These are phyloP conservation scores for Homarus gammarus DNA, from an alignment of 2,888 invertebrate species.

Conservation along the genomic window DNA sequence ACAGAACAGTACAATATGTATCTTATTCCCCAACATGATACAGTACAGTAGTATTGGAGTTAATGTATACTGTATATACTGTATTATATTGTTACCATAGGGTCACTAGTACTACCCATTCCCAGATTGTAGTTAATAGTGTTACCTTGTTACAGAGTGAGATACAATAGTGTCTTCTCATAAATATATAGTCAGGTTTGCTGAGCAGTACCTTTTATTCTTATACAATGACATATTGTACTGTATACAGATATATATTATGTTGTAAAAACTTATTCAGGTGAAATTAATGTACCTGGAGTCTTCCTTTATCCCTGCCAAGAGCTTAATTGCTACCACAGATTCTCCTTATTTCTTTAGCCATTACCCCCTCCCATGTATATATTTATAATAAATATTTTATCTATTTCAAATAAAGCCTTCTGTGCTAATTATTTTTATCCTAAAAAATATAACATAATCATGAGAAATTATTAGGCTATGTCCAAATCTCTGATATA, in stretches of 20 bases:
- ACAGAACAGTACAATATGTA: too few species aligned
- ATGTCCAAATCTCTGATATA: not conserved
- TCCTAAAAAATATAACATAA: not conserved
- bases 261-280: not conserved
- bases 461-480: too few species aligned
- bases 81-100: not conserved
- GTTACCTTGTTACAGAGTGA: not conserved
- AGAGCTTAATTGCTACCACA: conserved; percentile 19
- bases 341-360: not conserved
- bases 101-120: not conserved
- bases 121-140: not conserved
- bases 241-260: conserved; percentile 16
- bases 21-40: too few species aligned
- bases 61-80: too few species aligned
- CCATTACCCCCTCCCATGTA: conserved; percentile 26
- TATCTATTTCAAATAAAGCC: conserved; percentile 19
- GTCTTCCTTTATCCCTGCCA: conserved; percentile 48
- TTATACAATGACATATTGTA: not conserved
- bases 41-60: too few species aligned
- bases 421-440: not conserved
- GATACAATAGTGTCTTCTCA: not conserved
- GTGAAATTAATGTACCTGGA: conserved; percentile 6
- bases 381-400: conserved; percentile 43
- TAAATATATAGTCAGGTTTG: not conserved
- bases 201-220: not conserved